These are phyloP conservation scores for Rhabditoides inermis DNA, from an alignment of 2,888 invertebrate species.

Conservation along the genomic window DNA sequence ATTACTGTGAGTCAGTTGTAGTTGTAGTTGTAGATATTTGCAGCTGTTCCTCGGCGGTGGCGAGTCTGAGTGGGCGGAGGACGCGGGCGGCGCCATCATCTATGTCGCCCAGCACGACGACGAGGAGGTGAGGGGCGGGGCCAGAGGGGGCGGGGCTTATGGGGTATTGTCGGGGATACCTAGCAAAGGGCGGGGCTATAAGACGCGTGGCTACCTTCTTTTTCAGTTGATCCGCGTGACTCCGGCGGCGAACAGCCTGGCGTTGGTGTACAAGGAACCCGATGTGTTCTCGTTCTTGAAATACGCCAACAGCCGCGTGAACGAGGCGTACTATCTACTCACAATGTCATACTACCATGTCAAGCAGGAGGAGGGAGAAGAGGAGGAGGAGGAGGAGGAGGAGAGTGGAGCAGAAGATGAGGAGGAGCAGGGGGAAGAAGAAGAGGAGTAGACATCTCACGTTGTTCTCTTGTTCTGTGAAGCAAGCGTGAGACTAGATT, in stretches of 20 bases:
- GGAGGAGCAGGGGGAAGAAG: no score
- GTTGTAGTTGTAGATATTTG: slow-evolving; percentile 23
- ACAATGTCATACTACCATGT: slow-evolving; percentile 23
- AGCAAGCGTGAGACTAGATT: no score
- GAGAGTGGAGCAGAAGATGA: no score
- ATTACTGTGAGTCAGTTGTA: slow-evolving; percentile 3
- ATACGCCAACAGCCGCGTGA: slow-evolving; percentile 29
- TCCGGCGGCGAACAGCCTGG: slow-evolving; percentile 27
- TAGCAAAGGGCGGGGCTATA: neutral
- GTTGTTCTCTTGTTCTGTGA: no score
- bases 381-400: no score
- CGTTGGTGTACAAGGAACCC: slow-evolving; percentile 40
- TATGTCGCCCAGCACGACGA: slow-evolving; percentile 36
- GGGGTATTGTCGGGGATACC: neutral
- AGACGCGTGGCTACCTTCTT: no score
- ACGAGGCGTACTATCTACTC: slow-evolving; percentile 18
- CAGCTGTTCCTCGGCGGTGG: slow-evolving; percentile 31
- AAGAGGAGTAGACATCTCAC: no score
- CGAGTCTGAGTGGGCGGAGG: slow-evolving; percentile 19
- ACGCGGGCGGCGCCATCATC: slow-evolving; percentile 34
- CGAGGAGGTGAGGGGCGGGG: no score
- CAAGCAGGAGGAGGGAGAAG: no score
- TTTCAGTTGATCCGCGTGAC: slow-evolving; percentile 32
- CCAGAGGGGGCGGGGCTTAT: no score
- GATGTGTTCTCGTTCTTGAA: slow-evolving; percentile 44